These are phyloP conservation scores for Anagrus nilaparvatae DNA, from an alignment of 1,140 invertebrate genomes.

Conservation along the genomic window DNA sequence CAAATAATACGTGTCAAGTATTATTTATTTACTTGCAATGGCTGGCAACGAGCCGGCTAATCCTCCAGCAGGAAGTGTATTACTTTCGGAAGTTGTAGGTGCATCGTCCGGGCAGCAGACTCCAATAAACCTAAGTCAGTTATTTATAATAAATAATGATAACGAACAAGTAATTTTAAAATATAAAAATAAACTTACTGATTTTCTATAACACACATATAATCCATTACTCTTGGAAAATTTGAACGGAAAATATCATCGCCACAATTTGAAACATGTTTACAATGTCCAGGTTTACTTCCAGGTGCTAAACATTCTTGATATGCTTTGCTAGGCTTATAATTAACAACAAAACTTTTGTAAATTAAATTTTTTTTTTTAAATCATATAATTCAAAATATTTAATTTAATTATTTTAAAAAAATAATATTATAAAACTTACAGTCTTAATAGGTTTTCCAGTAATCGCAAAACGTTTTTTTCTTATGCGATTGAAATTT, in stretches of 20 bases:
- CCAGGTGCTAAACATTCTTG: constrained; percentile 51
- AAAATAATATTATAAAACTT: no score
- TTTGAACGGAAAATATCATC: constrained; percentile 47
- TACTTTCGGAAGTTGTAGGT: neutral
- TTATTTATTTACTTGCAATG: constrained; percentile 19
- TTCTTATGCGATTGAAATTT: no score
- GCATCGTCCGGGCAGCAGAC: constrained; percentile 51
- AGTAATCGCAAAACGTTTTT: no score
- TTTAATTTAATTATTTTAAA: no score
- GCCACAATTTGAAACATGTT: constrained; percentile 52
- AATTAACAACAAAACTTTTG: no score
- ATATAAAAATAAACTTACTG: constrained; percentile 40
- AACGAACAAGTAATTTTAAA: neutral
- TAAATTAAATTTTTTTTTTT: no score
- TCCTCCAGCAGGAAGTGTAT: constrained; percentile 6
- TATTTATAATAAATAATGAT: neutral
- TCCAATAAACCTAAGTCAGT: constrained; percentile 43
- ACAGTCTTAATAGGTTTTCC: no score
- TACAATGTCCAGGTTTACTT: constrained; percentile 51
- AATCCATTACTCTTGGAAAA: constrained; percentile 48
- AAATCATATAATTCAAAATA: no score
- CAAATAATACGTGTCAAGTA: no score
- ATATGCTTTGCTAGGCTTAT: constrained; percentile 39
- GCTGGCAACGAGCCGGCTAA: constrained; percentile 15
- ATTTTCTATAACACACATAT: constrained; percentile 55